phyloP scores from a whole-genome alignment of 2,113 vertebrate genomes.

The Melanerpes formicivorus region DNA sequence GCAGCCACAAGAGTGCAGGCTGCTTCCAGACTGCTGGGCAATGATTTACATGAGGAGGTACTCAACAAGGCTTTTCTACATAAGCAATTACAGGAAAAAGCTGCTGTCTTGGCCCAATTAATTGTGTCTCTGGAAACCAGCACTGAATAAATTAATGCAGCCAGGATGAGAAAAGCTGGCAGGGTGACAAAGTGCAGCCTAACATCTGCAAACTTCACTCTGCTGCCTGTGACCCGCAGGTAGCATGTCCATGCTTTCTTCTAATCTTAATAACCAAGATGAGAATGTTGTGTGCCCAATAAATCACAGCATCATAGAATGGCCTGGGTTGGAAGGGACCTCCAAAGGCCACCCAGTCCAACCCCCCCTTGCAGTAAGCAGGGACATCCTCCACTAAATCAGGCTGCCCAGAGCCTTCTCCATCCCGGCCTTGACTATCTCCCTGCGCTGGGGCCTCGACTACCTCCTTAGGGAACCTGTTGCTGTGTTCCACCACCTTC shows the following conservation, averaged over 20 bases:
- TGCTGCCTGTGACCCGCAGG: background rate
- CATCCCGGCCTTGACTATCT: too few species aligned
- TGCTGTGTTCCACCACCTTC: too few species aligned
- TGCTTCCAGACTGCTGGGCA: constrained; percentile 59
- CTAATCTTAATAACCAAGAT: background rate
- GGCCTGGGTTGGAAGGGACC: too few species aligned
- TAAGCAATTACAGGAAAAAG: constrained; percentile 60
- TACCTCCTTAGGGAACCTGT: too few species aligned
- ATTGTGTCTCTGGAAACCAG: constrained; percentile 65
- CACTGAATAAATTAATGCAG: constrained; percentile 56
- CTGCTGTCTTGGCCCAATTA: constrained; percentile 56
- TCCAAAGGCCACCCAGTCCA: too few species aligned
- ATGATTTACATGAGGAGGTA: constrained; percentile 69
- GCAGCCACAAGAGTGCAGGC: background rate
- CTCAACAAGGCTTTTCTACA: constrained; percentile 67
- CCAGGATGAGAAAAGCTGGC: constrained; percentile 9
- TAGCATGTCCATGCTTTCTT: background rate
- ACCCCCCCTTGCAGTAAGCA: too few species aligned
- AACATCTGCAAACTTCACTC: background rate
- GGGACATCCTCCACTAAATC: too few species aligned
- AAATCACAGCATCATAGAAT: too few species aligned
- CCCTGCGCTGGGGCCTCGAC: too few species aligned
- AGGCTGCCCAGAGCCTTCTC: too few species aligned
- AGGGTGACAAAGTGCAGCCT: background rate
- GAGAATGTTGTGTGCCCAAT: background rate